These are phyloP conservation scores for Pterocles burchelli DNA, from an alignment of 2,113 vertebrate genomes.

Conservation along the genomic window DNA sequence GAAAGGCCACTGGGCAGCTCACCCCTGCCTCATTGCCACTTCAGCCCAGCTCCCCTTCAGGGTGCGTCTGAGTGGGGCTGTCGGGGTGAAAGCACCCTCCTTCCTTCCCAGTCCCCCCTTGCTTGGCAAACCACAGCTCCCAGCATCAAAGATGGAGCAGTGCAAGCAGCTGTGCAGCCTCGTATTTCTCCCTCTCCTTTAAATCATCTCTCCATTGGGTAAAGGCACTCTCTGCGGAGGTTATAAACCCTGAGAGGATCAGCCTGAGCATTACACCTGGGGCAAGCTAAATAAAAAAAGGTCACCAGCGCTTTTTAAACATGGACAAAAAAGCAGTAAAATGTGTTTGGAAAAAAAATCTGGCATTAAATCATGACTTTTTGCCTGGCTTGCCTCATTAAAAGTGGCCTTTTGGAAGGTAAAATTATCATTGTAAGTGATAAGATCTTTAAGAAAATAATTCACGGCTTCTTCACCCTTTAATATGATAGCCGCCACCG, in stretches of 20 bases:
- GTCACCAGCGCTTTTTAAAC: constrained; percentile 85
- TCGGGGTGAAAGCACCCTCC: fast-evolving
- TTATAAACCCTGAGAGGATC: constrained; percentile 82
- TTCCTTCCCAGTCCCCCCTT: background rate
- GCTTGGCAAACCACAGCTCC: background rate
- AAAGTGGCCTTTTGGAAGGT: constrained; percentile 91
- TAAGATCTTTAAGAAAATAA: constrained; percentile 93
- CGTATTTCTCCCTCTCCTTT: constrained; percentile 62
- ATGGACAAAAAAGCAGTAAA: constrained; percentile 85
- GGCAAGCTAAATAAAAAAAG: constrained; percentile 85
- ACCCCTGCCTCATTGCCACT: background rate
- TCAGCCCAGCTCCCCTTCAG: background rate
- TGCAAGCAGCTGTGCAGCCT: background rate
- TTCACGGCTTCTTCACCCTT: constrained; percentile 90
- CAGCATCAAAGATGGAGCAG: background rate
- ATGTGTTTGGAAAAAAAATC: constrained; percentile 85
- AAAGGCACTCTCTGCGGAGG: constrained; percentile 71
- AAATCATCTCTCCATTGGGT: constrained; percentile 69
- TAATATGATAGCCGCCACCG: constrained; percentile 88
- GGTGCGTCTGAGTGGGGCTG: background rate
- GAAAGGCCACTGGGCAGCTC: background rate
- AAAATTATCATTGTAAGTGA: constrained; percentile 91
- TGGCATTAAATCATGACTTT: constrained; percentile 88
- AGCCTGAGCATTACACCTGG: constrained; percentile 81
- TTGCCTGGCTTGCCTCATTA: constrained; percentile 88